phyloP scores from a whole-genome alignment of 2,888 invertebrate species.

The Frankliniella fusca region DNA sequence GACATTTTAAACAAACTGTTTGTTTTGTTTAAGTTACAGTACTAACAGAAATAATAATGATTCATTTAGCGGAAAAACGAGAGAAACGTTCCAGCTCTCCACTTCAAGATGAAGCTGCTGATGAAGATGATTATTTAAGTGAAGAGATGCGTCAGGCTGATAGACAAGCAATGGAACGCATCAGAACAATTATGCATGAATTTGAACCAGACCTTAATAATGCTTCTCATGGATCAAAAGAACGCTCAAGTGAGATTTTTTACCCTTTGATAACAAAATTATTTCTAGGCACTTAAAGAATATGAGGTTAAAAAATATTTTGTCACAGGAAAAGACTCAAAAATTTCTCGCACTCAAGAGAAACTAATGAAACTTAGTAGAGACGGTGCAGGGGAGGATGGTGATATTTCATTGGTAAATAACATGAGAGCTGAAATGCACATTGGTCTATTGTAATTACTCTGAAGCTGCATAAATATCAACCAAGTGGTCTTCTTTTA shows the following conservation, averaged over 20 bases:
- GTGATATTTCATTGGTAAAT: slow-evolving; percentile 25
- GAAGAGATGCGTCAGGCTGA: slow-evolving; percentile 70
- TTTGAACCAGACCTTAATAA: slow-evolving; percentile 73
- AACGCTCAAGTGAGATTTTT: not conserved
- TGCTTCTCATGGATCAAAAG: slow-evolving; percentile 55
- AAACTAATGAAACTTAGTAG: slow-evolving; percentile 40
- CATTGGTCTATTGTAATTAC: too few relatives aligned
- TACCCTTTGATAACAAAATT: too few relatives aligned
- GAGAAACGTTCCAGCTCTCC: slow-evolving; percentile 57
- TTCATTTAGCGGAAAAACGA: slow-evolving; percentile 54
- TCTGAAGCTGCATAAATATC: not conserved
- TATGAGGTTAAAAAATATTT: not conserved
- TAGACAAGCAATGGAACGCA: slow-evolving; percentile 67
- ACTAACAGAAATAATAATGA: slow-evolving; percentile 29
- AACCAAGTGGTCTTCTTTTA: slow-evolving; percentile 25
- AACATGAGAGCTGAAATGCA: not conserved
- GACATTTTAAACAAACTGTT: slow-evolving; percentile 27
- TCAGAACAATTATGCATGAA: slow-evolving; percentile 76
- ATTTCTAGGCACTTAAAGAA: too few relatives aligned
- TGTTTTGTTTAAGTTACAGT: not conserved
- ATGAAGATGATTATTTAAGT: slow-evolving; percentile 66
- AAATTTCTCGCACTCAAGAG: slow-evolving; percentile 42
- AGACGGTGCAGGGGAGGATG: slow-evolving; percentile 35
- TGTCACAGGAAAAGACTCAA: slow-evolving; percentile 31
- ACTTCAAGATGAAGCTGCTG: slow-evolving; percentile 54